These are phyloP conservation scores for Penaeus vannamei DNA, from an alignment of 1,140 invertebrate species.

Conservation along the genomic window DNA sequence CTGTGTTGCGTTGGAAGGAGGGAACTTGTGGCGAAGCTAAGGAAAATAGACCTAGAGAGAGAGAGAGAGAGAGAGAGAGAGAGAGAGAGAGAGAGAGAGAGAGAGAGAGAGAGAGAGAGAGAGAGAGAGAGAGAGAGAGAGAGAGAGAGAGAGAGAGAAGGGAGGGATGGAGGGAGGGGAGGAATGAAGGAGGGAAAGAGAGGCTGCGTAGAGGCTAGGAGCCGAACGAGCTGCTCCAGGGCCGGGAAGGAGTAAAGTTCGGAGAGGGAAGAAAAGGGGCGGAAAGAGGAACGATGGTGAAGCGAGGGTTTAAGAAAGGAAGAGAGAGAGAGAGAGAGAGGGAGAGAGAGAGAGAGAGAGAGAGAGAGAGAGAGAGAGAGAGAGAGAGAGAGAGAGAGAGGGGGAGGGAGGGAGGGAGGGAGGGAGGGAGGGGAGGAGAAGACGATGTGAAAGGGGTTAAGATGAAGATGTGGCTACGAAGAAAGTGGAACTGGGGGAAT, in stretches of 20 bases:
- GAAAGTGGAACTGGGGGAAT: neutral
- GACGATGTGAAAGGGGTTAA: neutral
- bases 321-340: constrained; percentile 22
- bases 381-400: neutral
- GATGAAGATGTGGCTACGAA: neutral
- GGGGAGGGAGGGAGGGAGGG: neutral
- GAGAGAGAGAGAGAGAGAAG: neutral
- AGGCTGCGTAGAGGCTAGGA: neutral
- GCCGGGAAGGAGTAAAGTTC: no score
- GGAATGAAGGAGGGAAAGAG: neutral
- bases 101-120: neutral
- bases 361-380: neutral
- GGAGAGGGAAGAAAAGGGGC: no score
- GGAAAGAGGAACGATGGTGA: no score
- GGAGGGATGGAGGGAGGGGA: constrained; percentile 8
- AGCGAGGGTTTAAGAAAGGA: no score
- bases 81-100: neutral
- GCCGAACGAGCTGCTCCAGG: no score
- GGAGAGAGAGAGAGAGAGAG: neutral
- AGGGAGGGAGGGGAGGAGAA: neutral
- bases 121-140: constrained; percentile 26
- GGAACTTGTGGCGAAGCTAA: no score
- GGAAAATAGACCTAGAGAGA: neutral
- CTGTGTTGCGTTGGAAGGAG: no score
- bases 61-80: neutral